phyloP scores from a whole-genome alignment of 1,140 invertebrate species.

The Hyles euphorbiae region DNA sequence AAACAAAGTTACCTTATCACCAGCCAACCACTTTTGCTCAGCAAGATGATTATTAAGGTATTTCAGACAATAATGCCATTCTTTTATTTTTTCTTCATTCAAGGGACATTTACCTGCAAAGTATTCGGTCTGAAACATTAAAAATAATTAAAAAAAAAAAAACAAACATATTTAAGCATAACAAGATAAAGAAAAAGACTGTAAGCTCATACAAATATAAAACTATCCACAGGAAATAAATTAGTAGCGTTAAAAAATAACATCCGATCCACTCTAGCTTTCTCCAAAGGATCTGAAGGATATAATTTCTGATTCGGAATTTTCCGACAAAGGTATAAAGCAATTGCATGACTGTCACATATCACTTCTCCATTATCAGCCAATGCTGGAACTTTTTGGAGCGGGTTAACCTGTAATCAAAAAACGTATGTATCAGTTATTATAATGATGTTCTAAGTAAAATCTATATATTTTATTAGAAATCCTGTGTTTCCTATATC shows the following conservation, averaged over 20 bases:
- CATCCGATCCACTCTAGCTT: slow-evolving; percentile 42
- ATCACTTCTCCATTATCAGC: slow-evolving; percentile 27
- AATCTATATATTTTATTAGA: too few relatives aligned
- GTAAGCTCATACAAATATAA: slow-evolving; percentile 41
- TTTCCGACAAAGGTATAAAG: slow-evolving; percentile 42
- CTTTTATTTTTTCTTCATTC: slow-evolving; percentile 25
- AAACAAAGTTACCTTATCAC: slow-evolving; percentile 35
- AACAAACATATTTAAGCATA: too few relatives aligned
- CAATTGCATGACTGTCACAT: slow-evolving; percentile 55
- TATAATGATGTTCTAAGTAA: too few relatives aligned
- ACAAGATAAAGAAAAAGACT: neutral
- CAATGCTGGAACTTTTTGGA: slow-evolving; percentile 56
- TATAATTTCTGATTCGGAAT: slow-evolving; percentile 29
- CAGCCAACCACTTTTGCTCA: slow-evolving; percentile 36
- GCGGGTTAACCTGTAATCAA: slow-evolving; percentile 48
- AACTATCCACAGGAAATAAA: slow-evolving; percentile 52
- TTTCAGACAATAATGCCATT: slow-evolving; percentile 40
- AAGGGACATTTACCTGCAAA: slow-evolving; percentile 42
- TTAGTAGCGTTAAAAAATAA: slow-evolving; percentile 49
- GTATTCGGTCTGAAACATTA: slow-evolving; percentile 38
- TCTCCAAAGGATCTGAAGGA: slow-evolving; percentile 24
- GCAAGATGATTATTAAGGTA: slow-evolving; percentile 37
- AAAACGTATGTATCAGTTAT: too few relatives aligned
- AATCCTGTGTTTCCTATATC: too few relatives aligned
- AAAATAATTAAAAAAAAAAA: neutral